Conservation (phyloP, 1,140 invertebrate species). For the Panulirus ornatus region DNA sequence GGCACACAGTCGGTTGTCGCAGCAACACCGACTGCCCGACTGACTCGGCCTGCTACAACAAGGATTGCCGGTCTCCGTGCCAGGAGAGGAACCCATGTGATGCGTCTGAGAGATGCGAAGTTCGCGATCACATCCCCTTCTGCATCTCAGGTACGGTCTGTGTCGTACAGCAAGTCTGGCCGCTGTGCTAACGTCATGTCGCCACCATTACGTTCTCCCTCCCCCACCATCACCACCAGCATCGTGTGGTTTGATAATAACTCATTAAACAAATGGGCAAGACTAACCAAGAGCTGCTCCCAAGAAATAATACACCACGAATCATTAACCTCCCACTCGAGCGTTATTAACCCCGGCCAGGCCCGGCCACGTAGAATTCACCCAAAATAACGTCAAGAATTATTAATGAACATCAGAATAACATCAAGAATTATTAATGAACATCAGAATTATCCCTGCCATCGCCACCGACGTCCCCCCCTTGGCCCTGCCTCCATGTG, state of each 20-base stretch:
- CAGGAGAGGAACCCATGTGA: constrained; percentile 85
- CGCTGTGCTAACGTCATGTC: not conserved
- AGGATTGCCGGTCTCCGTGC: constrained; percentile 76
- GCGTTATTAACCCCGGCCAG: too few relatives aligned
- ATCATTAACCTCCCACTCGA: too few relatives aligned
- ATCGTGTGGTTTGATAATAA: not conserved
- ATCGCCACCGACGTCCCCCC: not conserved
- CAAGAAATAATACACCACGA: too few relatives aligned
- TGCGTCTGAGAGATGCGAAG: constrained; percentile 87
- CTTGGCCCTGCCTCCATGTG: not conserved
- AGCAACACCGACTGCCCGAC: constrained; percentile 76
- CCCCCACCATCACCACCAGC: not conserved
- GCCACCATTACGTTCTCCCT: not conserved
- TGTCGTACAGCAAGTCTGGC: too few relatives aligned
- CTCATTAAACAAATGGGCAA: not conserved
- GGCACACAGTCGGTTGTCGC: constrained; percentile 76
- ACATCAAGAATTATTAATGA: too few relatives aligned
- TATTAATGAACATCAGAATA: too few relatives aligned
- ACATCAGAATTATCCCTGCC: too few relatives aligned
- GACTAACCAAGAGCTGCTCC: not conserved
- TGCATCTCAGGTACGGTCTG: constrained; percentile 83
- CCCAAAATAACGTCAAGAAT: too few relatives aligned
- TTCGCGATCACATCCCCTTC: constrained; percentile 88
- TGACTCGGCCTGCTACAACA: constrained; percentile 76
- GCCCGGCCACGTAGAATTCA: not conserved